Conservation (phyloP, 2,888 invertebrate species). For the Thera obeliscata region DNA sequence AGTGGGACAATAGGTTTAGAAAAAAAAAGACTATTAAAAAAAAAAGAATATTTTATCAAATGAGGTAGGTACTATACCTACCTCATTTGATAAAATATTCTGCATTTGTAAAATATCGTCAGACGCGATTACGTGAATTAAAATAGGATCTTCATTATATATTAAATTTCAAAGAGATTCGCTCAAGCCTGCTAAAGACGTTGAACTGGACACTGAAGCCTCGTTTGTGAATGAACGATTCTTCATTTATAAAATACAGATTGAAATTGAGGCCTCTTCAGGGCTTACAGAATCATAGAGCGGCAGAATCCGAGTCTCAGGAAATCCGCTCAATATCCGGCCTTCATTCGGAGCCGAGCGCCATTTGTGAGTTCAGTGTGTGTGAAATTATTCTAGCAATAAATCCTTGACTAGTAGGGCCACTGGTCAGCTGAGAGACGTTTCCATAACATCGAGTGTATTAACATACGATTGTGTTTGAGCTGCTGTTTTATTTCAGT, state of each 20-base stretch:
- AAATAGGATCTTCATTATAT: conserved; percentile 29
- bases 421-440: conserved; percentile 15
- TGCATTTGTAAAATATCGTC: conserved; percentile 1
- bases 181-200: too few relatives aligned
- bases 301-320: conserved; percentile 36
- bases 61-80: too few relatives aligned
- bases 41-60: too few relatives aligned
- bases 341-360: conserved; percentile 42
- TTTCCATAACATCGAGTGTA: neutral
- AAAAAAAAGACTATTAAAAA: too few relatives aligned
- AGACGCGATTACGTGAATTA: conserved; percentile 20
- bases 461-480: neutral
- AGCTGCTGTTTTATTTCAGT: neutral
- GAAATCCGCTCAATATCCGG: conserved; percentile 49
- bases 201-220: neutral
- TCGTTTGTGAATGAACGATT: neutral
- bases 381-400: conserved; percentile 43
- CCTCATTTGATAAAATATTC: neutral
- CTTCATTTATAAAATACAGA: neutral
- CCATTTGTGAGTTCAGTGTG: conserved; percentile 29
- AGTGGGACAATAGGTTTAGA: too few relatives aligned
- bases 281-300: neutral
- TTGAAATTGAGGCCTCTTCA: neutral
- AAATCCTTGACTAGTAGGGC: conserved; percentile 31
- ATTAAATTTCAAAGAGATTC: conserved; percentile 20